Conservation (phyloP, 92 coral and sea anemone genomes). For the Phymanthus crucifer region DNA sequence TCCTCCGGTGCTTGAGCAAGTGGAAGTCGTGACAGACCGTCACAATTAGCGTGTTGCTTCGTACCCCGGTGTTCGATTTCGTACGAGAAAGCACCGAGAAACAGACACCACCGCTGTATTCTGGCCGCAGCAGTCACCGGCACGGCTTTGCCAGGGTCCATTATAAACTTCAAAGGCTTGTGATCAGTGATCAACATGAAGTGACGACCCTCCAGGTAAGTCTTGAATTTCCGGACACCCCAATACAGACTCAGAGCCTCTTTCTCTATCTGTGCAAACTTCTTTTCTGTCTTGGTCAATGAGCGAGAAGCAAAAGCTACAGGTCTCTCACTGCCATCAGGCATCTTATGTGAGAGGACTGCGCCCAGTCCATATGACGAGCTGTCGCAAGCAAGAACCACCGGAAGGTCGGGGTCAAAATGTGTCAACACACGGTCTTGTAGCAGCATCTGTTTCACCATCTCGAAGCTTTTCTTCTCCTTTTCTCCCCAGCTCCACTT, state of each 20-base stretch:
- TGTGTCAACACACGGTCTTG: neutral
- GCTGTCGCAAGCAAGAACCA: neutral
- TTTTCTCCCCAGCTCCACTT: neutral
- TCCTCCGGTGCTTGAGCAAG: slow-evolving; percentile 10
- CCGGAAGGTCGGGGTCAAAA: neutral
- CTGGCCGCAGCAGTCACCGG: slow-evolving; percentile 53
- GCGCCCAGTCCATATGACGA: neutral
- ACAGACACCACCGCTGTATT: slow-evolving; percentile 48
- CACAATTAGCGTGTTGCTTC: slow-evolving; percentile 50
- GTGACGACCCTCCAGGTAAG: slow-evolving; percentile 3
- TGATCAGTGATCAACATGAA: slow-evolving; percentile 41
- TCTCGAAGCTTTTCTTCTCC: neutral
- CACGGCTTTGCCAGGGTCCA: slow-evolving; percentile 48
- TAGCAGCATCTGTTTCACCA: neutral
- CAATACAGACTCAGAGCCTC: slow-evolving; percentile 36
- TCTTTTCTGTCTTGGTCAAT: slow-evolving; percentile 43
- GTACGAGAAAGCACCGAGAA: slow-evolving; percentile 39
- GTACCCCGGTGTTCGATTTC: slow-evolving; percentile 33
- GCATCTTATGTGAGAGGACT: neutral
- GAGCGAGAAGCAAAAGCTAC: slow-evolving; percentile 27
- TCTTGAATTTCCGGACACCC: neutral
- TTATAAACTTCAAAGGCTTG: slow-evolving; percentile 32
- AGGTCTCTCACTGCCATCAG: neutral
- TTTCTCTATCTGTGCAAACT: slow-evolving; percentile 55
- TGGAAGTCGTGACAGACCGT: slow-evolving; percentile 42